Base-by-base conservation (phyloP, 2,888 invertebrate genomes). In the Desoria tigrina region DNA sequence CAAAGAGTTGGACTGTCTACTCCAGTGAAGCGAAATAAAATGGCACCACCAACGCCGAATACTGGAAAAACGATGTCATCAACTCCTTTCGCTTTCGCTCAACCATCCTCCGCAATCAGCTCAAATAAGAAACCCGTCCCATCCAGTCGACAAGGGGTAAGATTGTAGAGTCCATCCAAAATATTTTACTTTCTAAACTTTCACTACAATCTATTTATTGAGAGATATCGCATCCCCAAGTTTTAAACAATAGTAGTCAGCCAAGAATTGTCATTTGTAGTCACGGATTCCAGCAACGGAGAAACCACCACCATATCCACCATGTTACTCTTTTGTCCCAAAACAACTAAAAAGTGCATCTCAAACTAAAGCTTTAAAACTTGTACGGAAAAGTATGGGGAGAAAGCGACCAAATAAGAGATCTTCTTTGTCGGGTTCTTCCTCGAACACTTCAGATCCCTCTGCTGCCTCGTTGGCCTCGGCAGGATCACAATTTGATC, bases 361-460 rank as follows among this genome's bases (percentile, higher is more conserved):
- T 42, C 61, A 61, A 27, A 6, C 37, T n/a, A 56, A 56, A 3
- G 61, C 61, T 2, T 50, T 14, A n/a, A 61, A 49, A 28, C 14
- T 65, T n/a, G 1, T 65, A 23, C 28, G 66, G 18, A 66, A 58
- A 53, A 66, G 66, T 42, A 62, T 66, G n/a, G 53, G 28, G 9
- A 55, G 57, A 18, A 7, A 53, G 11, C 57, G 62, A n/a, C n/a
- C n/a, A n/a, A n/a, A 61, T 9, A n/a, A 58, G 23, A 45, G 24
- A 11, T 42, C 45, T 16, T 23, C 45, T n/a, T 14, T 9, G 1
- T 62, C 62, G 14, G 18, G 24, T 21, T 53, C 66, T 50, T 9
- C 58, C 6, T 42, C 51, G 24, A 58, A 51, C 42, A 23, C n/a
- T n/a, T 37, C 50, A 7, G 32, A 32, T 11, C 32, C 32, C 11